phyloP scores from a whole-genome alignment of 2,113 vertebrate species.

The Corythornis vintsioides region DNA sequence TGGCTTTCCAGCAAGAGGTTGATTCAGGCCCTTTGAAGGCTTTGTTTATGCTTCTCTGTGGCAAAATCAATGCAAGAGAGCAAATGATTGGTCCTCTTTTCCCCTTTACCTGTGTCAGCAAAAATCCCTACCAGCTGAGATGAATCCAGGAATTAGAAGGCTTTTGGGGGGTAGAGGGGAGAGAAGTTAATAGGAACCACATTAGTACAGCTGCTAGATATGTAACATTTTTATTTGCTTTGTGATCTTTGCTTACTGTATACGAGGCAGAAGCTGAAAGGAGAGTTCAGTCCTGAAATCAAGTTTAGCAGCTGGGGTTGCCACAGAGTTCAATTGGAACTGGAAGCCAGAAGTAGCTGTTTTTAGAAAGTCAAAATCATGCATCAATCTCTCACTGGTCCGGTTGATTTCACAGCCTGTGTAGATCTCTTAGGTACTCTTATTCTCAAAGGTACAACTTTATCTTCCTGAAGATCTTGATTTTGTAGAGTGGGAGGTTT shows the following conservation, averaged over 20 bases:
- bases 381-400: neutral
- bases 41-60: conserved; percentile 13
- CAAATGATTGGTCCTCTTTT: conserved; percentile 3
- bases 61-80: neutral
- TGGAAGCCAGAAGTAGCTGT: neutral
- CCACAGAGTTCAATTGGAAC: neutral
- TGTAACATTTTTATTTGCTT: neutral
- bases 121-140: neutral
- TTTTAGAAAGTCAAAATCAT: neutral
- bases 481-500: neutral
- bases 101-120: neutral
- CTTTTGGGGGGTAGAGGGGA: neutral
- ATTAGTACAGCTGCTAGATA: neutral
- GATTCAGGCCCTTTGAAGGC: neutral
- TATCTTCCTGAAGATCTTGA: neutral
- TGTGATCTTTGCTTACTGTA: neutral
- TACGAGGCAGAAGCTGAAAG: neutral
- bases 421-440: neutral
- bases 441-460: neutral
- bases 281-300: neutral
- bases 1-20: neutral
- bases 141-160: neutral
- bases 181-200: conserved; percentile 1
- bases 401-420: neutral
- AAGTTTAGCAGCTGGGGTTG: neutral